Evolutionary conservation across 2,113 vertebrate genomes (phyloP).

Genomic region (Nestor notabilis): DNA sequence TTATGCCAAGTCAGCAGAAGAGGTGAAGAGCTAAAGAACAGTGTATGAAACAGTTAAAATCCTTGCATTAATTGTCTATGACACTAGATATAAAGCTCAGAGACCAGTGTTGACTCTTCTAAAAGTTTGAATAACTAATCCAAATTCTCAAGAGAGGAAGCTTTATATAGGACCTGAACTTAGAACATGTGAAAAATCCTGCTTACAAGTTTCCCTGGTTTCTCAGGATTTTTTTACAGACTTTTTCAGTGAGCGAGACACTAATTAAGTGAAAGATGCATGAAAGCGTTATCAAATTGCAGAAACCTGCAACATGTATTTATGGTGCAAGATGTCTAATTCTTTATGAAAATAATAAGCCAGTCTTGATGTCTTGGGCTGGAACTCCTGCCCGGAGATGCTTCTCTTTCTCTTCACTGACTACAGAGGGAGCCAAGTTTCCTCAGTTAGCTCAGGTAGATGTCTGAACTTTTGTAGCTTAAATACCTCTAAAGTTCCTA

Average conservation of each 20-base stretch:
- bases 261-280: neutral
- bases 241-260: neutral
- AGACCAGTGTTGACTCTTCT: neutral
- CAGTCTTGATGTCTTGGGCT: neutral
- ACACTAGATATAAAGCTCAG: neutral
- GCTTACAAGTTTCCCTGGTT: neutral
- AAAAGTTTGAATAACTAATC: neutral
- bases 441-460: neutral
- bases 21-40: neutral
- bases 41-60: neutral
- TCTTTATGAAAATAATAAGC: neutral
- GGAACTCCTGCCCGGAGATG: neutral
- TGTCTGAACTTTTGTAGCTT: neutral
- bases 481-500: neutral
- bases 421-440: constrained; percentile 61
- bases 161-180: neutral
- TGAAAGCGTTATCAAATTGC: neutral
- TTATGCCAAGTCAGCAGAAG: neutral
- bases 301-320: neutral
- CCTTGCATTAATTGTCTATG: neutral
- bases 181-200: neutral
- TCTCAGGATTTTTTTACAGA: neutral
- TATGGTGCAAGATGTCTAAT: neutral
- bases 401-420: neutral
- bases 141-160: neutral